Evolutionary conservation across 2,888 invertebrate genomes (phyloP).

Genomic region (Ametastegia equiseti): DNA sequence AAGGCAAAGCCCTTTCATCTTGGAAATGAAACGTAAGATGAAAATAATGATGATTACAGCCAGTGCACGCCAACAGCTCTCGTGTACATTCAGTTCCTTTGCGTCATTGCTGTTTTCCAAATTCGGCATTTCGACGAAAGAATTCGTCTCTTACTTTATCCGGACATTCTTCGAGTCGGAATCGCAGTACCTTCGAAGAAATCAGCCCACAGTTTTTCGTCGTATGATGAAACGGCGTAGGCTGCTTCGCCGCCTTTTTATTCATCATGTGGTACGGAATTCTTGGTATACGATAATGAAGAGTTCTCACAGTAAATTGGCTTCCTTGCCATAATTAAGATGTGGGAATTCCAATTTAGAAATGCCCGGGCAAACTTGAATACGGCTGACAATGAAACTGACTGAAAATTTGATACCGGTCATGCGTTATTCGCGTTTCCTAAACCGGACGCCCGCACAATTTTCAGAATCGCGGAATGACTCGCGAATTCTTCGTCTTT

Average conservation of each 20-base stretch:
- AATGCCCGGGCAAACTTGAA: too few species aligned
- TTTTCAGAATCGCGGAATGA: not conserved
- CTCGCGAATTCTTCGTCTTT: not conserved
- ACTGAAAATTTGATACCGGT: not conserved
- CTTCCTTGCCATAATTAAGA: not conserved
- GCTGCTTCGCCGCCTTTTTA: not conserved
- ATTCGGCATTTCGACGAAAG: not conserved
- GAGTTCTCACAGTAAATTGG: not conserved
- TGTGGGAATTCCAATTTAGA: not conserved
- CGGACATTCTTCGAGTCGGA: not conserved
- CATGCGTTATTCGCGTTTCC: not conserved
- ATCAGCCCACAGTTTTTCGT: not conserved
- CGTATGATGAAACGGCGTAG: not conserved
- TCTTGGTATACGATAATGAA: not conserved
- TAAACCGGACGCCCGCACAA: not conserved
- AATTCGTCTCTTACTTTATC: not conserved
- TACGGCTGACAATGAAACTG: too few species aligned
- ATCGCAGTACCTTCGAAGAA: constrained; percentile 11
- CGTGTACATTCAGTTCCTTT: not conserved
- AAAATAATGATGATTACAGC: constrained; percentile 35
- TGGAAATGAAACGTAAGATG: constrained; percentile 18
- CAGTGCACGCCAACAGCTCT: constrained; percentile 5
- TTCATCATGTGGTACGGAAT: constrained; percentile 21
- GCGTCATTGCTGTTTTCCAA: not conserved
- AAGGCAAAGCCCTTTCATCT: constrained; percentile 32